These are phyloP conservation scores for Dallia pectoralis DNA, from an alignment of 2,797 vertebrate genomes.

Conservation along the genomic window DNA sequence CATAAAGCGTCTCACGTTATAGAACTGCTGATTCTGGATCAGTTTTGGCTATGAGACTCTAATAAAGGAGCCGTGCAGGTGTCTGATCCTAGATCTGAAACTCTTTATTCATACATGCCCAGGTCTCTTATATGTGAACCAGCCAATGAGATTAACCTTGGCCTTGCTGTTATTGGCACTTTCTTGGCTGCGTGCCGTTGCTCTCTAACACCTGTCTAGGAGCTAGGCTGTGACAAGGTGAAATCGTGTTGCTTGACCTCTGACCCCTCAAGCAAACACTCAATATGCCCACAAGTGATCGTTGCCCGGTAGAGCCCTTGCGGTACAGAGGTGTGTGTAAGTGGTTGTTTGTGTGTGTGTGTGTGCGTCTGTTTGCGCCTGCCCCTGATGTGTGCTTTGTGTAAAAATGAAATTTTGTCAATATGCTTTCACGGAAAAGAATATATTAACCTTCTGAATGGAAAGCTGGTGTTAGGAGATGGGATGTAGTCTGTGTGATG, in stretches of 20 bases:
- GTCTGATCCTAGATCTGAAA: background rate
- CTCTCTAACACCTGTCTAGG: constrained; percentile 12
- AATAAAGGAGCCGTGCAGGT: background rate
- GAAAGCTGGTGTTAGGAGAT: background rate
- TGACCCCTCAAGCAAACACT: constrained; percentile 41
- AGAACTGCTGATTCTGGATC: background rate
- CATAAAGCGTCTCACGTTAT: background rate
- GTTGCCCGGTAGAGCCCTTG: constrained; percentile 2
- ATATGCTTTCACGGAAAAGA: background rate
- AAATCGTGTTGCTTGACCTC: constrained; percentile 41
- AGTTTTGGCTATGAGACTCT: background rate
- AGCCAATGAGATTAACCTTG: background rate
- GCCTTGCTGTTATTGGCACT: constrained; percentile 17
- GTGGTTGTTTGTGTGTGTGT: background rate
- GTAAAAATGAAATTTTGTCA: background rate
- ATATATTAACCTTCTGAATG: constrained; percentile 1
- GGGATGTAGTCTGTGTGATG: background rate
- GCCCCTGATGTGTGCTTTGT: constrained; percentile 10
- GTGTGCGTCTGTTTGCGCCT: constrained; percentile 1
- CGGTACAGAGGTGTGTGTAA: constrained; percentile 16
- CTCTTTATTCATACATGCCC: background rate
- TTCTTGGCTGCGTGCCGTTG: constrained; percentile 13
- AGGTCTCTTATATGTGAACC: background rate
- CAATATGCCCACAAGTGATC: constrained; percentile 31
- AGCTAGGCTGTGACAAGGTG: constrained; percentile 18